phyloP scores from a whole-genome alignment of 2,888 invertebrate genomes.

The Luffia ferchaultella region DNA sequence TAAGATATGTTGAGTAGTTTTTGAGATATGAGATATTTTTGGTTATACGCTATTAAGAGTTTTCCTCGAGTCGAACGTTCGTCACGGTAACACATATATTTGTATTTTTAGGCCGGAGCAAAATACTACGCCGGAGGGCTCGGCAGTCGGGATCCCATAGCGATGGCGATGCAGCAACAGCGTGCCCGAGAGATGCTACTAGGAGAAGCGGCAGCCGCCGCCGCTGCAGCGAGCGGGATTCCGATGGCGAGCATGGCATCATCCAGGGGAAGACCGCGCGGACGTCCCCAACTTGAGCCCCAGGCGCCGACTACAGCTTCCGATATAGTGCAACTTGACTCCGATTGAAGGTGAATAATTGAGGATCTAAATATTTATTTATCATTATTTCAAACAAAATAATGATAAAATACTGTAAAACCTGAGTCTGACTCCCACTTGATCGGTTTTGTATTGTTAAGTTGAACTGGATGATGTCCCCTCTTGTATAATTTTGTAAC shows the following conservation, averaged over 20 bases:
- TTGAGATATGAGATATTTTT: too few relatives aligned
- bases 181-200: conserved; percentile 52
- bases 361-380: too few relatives aligned
- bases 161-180: conserved; percentile 58
- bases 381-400: too few relatives aligned
- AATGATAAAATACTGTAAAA: too few relatives aligned
- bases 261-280: conserved; percentile 23
- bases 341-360: conserved; percentile 10
- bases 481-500: too few relatives aligned
- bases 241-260: conserved; percentile 8
- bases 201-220: conserved; percentile 22
- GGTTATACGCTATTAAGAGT: too few relatives aligned
- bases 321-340: conserved; percentile 46
- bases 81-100: too few relatives aligned
- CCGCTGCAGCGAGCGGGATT: conserved; percentile 1
- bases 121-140: conserved; percentile 61
- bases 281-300: conserved; percentile 27
- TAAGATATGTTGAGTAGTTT: too few relatives aligned
- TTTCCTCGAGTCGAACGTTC: too few relatives aligned
- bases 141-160: conserved; percentile 59
- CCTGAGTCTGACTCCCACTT: too few relatives aligned
- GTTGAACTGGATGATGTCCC: too few relatives aligned
- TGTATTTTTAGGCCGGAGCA: conserved; percentile 46
- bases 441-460: too few relatives aligned
- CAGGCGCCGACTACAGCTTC: conserved; percentile 10